phyloP scores from a whole-genome alignment of 2,888 invertebrate genomes.

The Diplolepis rosae region DNA sequence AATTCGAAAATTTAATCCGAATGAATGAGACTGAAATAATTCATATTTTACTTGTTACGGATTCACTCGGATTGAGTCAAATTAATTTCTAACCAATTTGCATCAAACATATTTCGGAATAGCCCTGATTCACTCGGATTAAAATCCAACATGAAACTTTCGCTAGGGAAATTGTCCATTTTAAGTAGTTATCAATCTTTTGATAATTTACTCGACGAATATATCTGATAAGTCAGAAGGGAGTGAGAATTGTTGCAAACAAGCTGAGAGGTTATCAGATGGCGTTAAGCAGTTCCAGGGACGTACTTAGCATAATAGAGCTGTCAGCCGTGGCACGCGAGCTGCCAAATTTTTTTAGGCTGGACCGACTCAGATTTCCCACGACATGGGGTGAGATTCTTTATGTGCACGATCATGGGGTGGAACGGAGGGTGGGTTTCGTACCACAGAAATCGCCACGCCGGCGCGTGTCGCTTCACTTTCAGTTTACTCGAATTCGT shows the following conservation, averaged over 20 bases:
- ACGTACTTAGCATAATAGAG: conserved; percentile 56
- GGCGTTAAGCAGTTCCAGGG: conserved; percentile 53
- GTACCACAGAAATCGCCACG: conserved; percentile 58
- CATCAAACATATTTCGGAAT: too few species aligned
- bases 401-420: conserved; percentile 45
- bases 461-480: conserved; percentile 57
- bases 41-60: too few species aligned
- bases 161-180: background rate
- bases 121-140: too few species aligned
- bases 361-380: conserved; percentile 62
- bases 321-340: conserved; percentile 54
- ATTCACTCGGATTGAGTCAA: too few species aligned
- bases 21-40: too few species aligned
- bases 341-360: conserved; percentile 50
- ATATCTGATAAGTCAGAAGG: conserved; percentile 12
- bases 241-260: conserved; percentile 20
- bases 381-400: conserved; percentile 59
- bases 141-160: too few species aligned
- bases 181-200: background rate
- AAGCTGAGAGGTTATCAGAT: conserved; percentile 51
- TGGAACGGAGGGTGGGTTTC: conserved; percentile 55
- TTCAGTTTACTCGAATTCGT: conserved; percentile 61
- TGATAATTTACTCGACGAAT: background rate
- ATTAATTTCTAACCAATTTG: too few species aligned
- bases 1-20: too few species aligned